These are phyloP conservation scores for Ictalurus furcatus DNA, from an alignment of 2,113 vertebrate species.

Conservation along the genomic window DNA sequence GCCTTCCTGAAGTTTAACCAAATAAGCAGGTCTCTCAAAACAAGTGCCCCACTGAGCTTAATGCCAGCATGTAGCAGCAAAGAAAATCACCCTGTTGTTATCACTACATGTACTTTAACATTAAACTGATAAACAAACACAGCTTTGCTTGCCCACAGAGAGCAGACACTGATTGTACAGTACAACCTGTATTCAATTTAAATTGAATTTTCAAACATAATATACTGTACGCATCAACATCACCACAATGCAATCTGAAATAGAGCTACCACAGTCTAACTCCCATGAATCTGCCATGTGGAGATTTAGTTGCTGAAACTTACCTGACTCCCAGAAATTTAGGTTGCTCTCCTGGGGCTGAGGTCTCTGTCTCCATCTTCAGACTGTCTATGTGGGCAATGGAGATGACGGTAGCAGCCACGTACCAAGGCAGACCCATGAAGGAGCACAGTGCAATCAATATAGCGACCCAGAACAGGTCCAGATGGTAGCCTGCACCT, in stretches of 20 bases:
- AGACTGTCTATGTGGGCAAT: constrained; percentile 98
- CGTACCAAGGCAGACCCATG: constrained; percentile 97
- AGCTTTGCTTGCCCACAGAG: background rate
- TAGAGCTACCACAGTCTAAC: background rate
- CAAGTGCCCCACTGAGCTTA: constrained; percentile 28
- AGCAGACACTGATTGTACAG: background rate
- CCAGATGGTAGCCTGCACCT: constrained; percentile 96
- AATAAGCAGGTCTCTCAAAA: constrained; percentile 46
- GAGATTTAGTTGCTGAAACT: constrained; percentile 9
- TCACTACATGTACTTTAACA: background rate
- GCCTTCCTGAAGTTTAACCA: constrained; percentile 38
- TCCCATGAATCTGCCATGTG: background rate
- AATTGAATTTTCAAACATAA: background rate
- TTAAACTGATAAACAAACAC: constrained; percentile 14
- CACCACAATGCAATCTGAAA: background rate
- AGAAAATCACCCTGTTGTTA: constrained; percentile 29
- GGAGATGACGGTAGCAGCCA: constrained; percentile 96
- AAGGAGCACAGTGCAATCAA: constrained; percentile 93
- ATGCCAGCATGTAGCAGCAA: constrained; percentile 8
- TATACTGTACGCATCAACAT: background rate
- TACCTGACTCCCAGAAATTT: constrained; percentile 98
- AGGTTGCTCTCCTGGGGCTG: constrained; percentile 94
- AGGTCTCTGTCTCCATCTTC: constrained; percentile 98
- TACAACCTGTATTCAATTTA: background rate
- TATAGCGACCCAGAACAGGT: constrained; percentile 93